These are phyloP conservation scores for Sialia sialis DNA, from an alignment of 2,113 vertebrate species.

Conservation along the genomic window DNA sequence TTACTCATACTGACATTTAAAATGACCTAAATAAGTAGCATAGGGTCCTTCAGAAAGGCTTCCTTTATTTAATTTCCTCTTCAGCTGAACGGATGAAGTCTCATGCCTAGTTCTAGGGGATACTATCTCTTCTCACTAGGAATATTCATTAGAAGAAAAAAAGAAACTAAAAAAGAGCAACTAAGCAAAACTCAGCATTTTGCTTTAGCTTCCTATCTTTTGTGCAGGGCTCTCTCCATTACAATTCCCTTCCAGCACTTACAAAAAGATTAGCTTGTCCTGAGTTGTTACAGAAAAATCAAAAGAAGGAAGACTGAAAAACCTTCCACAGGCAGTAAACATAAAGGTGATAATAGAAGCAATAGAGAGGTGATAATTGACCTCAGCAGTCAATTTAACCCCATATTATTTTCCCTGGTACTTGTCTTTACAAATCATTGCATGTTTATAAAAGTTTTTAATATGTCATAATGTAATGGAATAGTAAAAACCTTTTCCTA, in stretches of 20 bases:
- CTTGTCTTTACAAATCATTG: not conserved
- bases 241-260: not conserved
- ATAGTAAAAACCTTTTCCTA: not conserved
- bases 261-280: not conserved
- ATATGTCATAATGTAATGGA: not conserved
- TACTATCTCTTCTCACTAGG: not conserved
- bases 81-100: not conserved
- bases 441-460: not conserved
- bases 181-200: not conserved
- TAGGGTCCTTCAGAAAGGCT: not conserved
- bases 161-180: not conserved
- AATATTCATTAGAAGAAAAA: not conserved
- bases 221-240: not conserved
- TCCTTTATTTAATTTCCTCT: not conserved
- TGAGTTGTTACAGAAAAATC: not conserved
- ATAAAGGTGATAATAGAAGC: not conserved
- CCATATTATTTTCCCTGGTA: not conserved
- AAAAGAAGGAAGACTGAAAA: not conserved
- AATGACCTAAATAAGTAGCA: not conserved
- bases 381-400: not conserved
- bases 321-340: not conserved
- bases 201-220: not conserved
- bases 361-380: not conserved
- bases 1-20: not conserved
- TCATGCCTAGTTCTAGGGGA: not conserved